These are phyloP conservation scores for Leptopilina boulardi DNA, from an alignment of 1,140 invertebrate species.

Conservation along the genomic window DNA sequence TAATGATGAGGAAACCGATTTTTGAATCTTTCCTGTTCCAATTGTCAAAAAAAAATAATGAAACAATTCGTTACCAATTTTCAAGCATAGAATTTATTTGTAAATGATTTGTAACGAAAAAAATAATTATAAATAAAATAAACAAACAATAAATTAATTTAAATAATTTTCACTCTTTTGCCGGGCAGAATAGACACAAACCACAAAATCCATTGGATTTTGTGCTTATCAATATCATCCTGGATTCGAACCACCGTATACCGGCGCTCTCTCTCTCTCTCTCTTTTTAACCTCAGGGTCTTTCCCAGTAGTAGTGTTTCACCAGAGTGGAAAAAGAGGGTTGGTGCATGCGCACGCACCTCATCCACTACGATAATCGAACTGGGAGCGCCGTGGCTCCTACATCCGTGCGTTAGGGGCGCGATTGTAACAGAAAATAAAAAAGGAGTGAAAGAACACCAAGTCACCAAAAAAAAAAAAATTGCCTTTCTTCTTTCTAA, in stretches of 20 bases:
- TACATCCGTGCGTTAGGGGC: constrained; percentile 36
- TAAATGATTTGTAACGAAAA: no score
- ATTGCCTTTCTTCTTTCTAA: background rate
- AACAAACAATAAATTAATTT: no score
- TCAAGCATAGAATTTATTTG: no score
- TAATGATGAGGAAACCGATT: no score
- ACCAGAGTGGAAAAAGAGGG: background rate
- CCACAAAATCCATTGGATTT: background rate
- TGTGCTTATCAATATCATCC: constrained; percentile 36
- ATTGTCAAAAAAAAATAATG: no score
- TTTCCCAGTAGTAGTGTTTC: background rate
- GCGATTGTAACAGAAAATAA: background rate
- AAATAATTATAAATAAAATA: no score
- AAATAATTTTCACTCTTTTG: background rate
- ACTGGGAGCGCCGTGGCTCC: constrained; percentile 71
- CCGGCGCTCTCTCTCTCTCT: no score
- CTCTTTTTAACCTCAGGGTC: constrained; percentile 41
- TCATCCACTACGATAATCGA: constrained; percentile 73
- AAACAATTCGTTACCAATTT: no score
- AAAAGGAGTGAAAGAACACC: constrained; percentile 35
- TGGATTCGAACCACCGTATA: constrained; percentile 56
- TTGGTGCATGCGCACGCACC: constrained; percentile 69
- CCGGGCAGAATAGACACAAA: constrained; percentile 15
- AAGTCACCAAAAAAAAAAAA: constrained; percentile 47
- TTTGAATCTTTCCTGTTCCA: no score